Evolutionary conservation across 2,888 invertebrate genomes (phyloP).

Genomic region (Temnothorax ravouxi): DNA sequence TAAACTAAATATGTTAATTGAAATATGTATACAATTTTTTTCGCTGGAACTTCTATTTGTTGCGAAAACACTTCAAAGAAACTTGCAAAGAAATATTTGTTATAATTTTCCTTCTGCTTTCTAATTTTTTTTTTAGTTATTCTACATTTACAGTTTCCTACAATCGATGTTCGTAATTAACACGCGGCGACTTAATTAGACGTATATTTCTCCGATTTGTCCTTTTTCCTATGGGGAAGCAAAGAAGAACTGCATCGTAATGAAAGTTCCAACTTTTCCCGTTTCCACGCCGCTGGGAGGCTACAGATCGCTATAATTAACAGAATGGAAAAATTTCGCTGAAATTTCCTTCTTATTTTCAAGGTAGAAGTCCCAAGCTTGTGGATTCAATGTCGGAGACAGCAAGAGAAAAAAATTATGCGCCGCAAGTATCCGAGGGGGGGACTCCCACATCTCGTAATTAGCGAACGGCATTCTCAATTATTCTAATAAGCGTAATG

Average conservation of each 20-base stretch:
- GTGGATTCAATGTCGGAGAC: conserved; percentile 33
- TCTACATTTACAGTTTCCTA: background rate
- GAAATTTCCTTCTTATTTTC: conserved; percentile 37
- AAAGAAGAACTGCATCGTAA: conserved; percentile 20
- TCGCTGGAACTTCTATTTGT: background rate
- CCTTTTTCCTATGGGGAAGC: background rate
- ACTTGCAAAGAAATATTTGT: background rate
- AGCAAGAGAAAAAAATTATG: conserved; percentile 46
- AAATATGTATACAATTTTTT: background rate
- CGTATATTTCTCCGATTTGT: conserved; percentile 2
- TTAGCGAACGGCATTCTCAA: conserved; percentile 78
- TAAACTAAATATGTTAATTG: background rate
- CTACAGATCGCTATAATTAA: conserved; percentile 46
- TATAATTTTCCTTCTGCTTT: background rate
- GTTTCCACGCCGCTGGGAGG: conserved; percentile 8
- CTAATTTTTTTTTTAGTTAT: background rate
- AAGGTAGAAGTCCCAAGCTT: conserved; percentile 8
- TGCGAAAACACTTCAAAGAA: conserved; percentile 5
- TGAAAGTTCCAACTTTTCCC: conserved; percentile 34
- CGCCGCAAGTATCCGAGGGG: conserved; percentile 57
- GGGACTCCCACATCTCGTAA: conserved; percentile 69
- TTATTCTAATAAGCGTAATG: conserved; percentile 78
- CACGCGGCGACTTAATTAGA: background rate
- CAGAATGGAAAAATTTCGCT: conserved; percentile 15
- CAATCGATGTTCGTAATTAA: conserved; percentile 22